These are phyloP conservation scores for Sclerodermus sp. DNA, from an alignment of 2,888 invertebrate species.

Conservation along the genomic window DNA sequence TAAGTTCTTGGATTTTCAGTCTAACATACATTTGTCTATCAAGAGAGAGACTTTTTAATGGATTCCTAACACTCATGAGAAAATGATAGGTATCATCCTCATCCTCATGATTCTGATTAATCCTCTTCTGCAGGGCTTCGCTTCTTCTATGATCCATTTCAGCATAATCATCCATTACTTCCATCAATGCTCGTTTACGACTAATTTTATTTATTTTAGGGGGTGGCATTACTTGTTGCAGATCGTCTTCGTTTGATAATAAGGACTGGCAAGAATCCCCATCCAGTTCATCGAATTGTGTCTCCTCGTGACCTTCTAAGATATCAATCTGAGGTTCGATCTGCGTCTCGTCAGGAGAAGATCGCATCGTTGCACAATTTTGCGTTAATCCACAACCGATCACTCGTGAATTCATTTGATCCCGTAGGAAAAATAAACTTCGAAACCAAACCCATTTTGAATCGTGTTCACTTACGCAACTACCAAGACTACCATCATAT, in stretches of 20 bases:
- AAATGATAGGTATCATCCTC: slow-evolving; percentile 45
- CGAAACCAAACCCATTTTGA: slow-evolving; percentile 47
- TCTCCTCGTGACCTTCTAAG: slow-evolving; percentile 41
- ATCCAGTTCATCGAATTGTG: slow-evolving; percentile 39
- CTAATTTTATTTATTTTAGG: slow-evolving; percentile 33
- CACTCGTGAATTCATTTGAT: slow-evolving; percentile 45
- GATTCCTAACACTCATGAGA: slow-evolving; percentile 42
- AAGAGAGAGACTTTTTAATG: slow-evolving; percentile 37
- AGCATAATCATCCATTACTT: slow-evolving; percentile 32
- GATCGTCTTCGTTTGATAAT: slow-evolving; percentile 35
- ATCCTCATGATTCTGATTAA: slow-evolving; percentile 29
- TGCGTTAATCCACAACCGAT: slow-evolving; percentile 35
- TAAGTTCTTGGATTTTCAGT: slow-evolving; percentile 41
- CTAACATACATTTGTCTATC: slow-evolving; percentile 43
- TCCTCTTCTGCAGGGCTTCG: slow-evolving; percentile 30
- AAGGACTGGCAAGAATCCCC: slow-evolving; percentile 41
- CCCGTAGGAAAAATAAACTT: slow-evolving; percentile 41
- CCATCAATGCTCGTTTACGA: slow-evolving; percentile 34
- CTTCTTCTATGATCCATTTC: slow-evolving; percentile 38
- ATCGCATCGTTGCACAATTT: slow-evolving; percentile 29
- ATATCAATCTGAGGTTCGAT: slow-evolving; percentile 46
- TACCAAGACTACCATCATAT: slow-evolving; percentile 29
- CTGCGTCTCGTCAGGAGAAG: slow-evolving; percentile 39
- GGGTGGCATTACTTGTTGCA: slow-evolving; percentile 34
- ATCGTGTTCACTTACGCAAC: slow-evolving; percentile 35